phyloP scores from a whole-genome alignment of 2,888 invertebrate genomes.

The Acanthosepion lycidas region DNA sequence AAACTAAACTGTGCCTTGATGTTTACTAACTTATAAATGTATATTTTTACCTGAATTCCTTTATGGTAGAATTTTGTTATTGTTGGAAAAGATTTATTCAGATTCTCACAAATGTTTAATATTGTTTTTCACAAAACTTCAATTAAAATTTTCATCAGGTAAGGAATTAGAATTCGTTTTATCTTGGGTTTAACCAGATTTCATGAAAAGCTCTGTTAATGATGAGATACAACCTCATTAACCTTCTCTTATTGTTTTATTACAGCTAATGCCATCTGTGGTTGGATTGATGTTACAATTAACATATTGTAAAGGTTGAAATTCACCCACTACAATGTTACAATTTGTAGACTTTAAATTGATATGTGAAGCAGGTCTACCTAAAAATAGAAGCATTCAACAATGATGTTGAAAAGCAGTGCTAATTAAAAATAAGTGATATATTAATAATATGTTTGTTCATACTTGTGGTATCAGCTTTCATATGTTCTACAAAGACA shows the following conservation, averaged over 20 bases:
- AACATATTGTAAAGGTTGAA: neutral
- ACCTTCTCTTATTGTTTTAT: neutral
- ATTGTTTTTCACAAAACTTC: too few species aligned
- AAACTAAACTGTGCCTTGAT: neutral
- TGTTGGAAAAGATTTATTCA: neutral
- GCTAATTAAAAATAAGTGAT: too few species aligned
- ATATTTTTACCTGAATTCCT: neutral
- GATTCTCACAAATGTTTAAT: neutral
- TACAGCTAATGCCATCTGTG: neutral
- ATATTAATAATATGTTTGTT: too few species aligned
- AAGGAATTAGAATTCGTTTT: too few species aligned
- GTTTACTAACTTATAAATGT: neutral
- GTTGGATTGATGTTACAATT: neutral
- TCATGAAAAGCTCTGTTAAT: neutral
- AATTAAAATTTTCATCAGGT: too few species aligned
- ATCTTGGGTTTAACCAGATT: too few species aligned
- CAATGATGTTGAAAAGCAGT: too few species aligned
- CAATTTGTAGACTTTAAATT: neutral
- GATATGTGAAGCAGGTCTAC: neutral
- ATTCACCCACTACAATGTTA: neutral
- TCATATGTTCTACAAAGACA: too few species aligned
- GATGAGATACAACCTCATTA: neutral
- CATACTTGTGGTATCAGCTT: too few species aligned
- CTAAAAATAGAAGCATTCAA: neutral
- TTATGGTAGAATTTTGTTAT: neutral